Conservation (phyloP, 2,113 vertebrate genomes). For the Callithrix jacchus region DNA sequence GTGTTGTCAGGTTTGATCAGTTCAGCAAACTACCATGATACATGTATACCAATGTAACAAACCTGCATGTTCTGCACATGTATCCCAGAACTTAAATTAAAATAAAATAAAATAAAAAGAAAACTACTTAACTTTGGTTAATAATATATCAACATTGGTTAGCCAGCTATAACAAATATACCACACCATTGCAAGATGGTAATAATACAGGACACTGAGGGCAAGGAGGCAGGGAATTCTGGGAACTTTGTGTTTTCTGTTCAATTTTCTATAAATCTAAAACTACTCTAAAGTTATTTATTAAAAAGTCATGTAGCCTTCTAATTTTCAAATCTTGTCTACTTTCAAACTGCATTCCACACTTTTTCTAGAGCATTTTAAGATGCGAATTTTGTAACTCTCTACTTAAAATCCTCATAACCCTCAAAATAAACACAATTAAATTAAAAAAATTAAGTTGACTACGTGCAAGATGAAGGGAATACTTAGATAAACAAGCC, state of each 20-base stretch:
- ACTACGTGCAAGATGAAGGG: background rate
- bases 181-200: background rate
- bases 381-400: background rate
- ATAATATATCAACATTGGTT: background rate
- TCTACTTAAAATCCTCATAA: background rate
- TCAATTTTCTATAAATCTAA: background rate
- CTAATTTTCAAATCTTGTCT: background rate
- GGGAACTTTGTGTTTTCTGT: background rate
- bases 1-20: no score
- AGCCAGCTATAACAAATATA: background rate
- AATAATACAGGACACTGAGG: background rate
- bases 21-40: no score
- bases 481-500: background rate
- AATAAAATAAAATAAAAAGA: no score
- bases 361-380: background rate
- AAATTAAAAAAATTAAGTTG: background rate
- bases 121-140: background rate
- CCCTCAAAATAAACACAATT: background rate
- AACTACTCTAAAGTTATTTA: background rate
- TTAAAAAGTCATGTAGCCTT: background rate
- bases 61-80: no score
- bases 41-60: no score
- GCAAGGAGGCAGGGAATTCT: no score
- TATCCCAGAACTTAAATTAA: no score
- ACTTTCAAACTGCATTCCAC: background rate